Evolutionary conservation across 1,140 invertebrate genomes (phyloP), one percentile per base, ranked within the genome.

Genomic region (Aradophagus sp.): DNA sequence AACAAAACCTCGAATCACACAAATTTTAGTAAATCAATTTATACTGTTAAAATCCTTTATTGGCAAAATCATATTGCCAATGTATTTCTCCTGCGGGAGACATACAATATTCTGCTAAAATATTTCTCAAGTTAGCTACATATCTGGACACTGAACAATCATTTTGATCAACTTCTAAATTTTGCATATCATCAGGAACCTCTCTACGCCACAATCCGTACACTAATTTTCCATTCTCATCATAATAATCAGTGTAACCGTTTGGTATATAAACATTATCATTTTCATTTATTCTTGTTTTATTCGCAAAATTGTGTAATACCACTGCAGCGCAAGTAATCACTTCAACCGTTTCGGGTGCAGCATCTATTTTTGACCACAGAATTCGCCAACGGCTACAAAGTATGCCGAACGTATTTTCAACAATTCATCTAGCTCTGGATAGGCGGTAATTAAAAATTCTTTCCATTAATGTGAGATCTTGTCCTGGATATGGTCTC

Each of bases 401-500:
- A 0, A 81, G 31, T 70, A 66, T 56, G 6, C 62, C 62, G 27
- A 66, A 66, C 2, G 14, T 10, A 35, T 47, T 48, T 42, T 66
- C 62, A 10, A 66, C 23, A 2, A 34, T 26, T 27, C 50, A 8
- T 13, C 50, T 12, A 1, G 26, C 42, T 20, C 62, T 31, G 5
- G 32, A 34, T 5, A 66, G 15, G 0, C 62, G 32, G 26, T 66
- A 66, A 14, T 88, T 86, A 53, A 81, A 86, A 50, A 85, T 71
- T 44, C 63, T 74, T 61, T 84, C 8, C 42, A 50, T 73, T 58
- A 23, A 69, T 20, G 39, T 69, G n/a, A 86, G 36, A 73, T 74
- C 58, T 36, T 39, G 65, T 14, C 68, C 65, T 19, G 75, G 67
- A 59, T 80, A 88, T 44, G 84, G 84, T 42, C 79, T 78, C 75